Percentiles rank a stretch among this genome's conserved stretches.
phyloP scores from a whole-genome alignment of 2,113 vertebrate species.

The Ochotona curzoniae region DNA sequence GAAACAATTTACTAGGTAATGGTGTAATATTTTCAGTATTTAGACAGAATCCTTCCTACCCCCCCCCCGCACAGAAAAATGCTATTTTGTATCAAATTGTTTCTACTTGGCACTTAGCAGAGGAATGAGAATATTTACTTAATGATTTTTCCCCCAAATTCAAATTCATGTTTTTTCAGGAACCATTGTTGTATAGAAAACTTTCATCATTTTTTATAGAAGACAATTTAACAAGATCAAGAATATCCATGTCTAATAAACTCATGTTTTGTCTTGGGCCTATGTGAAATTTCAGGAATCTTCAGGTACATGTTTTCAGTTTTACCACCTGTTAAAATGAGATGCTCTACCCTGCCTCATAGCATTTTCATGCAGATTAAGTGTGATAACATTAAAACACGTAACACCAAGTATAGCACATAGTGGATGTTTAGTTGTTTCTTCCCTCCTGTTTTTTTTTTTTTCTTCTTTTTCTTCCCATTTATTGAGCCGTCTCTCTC shows the following conservation, averaged over 20 bases:
- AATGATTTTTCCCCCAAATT: constrained; percentile 3
- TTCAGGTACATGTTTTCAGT: neutral
- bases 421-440: neutral
- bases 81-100: constrained; percentile 60
- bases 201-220: neutral
- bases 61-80: constrained; percentile 55
- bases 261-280: neutral
- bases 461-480: neutral
- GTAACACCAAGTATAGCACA: neutral
- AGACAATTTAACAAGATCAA: neutral
- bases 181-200: neutral
- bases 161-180: neutral
- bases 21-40: constrained; percentile 73
- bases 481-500: neutral
- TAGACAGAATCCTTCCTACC: constrained; percentile 54
- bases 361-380: constrained; percentile 8
- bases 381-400: neutral
- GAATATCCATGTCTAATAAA: neutral
- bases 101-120: constrained; percentile 11
- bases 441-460: neutral
- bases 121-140: constrained; percentile 32
- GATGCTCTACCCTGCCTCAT: neutral
- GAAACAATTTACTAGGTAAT: constrained; percentile 77
- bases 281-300: neutral
- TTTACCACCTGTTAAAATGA: constrained; percentile 24